These are phyloP conservation scores for Diplosoma virens DNA, from an alignment of 23 tunicate genomes.

Conservation along the genomic window DNA sequence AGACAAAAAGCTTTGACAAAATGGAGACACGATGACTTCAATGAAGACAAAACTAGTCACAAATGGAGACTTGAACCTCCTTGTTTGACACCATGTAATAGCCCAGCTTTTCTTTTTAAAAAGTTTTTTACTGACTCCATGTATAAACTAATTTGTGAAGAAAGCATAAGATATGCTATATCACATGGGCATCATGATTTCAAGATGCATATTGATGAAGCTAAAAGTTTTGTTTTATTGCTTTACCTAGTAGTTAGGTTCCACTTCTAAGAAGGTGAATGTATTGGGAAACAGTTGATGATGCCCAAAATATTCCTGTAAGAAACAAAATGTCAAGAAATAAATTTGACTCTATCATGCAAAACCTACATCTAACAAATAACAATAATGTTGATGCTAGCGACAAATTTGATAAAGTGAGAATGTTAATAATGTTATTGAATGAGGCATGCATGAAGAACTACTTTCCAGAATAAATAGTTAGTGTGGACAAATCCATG, in stretches of 20 bases:
- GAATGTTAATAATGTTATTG: neutral
- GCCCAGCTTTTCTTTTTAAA: no score
- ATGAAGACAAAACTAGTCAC: no score
- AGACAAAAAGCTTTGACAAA: no score
- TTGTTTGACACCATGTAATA: no score
- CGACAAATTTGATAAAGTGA: neutral
- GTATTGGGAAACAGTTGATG: neutral
- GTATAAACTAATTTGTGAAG: no score
- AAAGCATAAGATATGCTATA: no score
- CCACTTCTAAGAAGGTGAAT: neutral
- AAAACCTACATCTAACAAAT: neutral
- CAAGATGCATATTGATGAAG: no score
- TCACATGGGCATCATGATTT: no score
- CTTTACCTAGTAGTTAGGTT: neutral
- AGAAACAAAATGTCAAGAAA: neutral
- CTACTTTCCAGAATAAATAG: neutral
- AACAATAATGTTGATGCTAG: neutral
- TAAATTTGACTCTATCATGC: neutral
- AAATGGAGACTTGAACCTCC: no score
- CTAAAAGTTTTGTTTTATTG: no score
- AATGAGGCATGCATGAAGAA: neutral
- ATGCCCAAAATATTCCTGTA: neutral
- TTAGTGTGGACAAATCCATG: neutral
- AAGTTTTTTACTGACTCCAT: no score
- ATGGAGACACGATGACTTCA: no score